Base-by-base conservation (phyloP, 1,140 invertebrate genomes). In the Catajapyx aquilonaris region DNA sequence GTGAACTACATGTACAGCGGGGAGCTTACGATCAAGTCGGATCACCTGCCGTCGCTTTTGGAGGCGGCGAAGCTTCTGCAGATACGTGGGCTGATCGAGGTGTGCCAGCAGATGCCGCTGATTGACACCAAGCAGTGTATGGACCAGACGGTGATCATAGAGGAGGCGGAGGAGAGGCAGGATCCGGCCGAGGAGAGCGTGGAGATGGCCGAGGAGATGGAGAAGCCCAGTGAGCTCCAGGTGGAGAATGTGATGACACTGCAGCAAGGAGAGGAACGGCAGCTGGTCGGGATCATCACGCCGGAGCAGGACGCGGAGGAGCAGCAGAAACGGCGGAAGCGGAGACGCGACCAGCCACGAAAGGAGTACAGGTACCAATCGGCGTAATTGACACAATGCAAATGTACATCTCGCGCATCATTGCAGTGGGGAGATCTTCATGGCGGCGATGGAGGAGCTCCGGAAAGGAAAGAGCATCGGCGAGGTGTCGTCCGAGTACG, bases 1-100 rank as follows among this genome's bases (percentile, higher is more conserved):
- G 46, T 60, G 20, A 48, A 57, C 38, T 60, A 55, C 42, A 60
- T 61, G 54, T 60, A 60, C 46, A 44, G 47, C 13, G 57, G 57
- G 16, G 56, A 60, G 45, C 52, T 59, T 13, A 55, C 54, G 34
- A 53, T 60, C 0, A 45, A 45, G 21, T 49, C 55, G 17, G 46
- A 48, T 36, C 53, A 55, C 35, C 42, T 59, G 5, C 41, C 46
- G n/a, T 42, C 46, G n/a, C 47, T 60, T 28, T 39, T 59, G 3
- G 49, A 54, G 38, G 54, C 52, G 2, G 55, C 57, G 5, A 50
- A 59, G 37, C 44, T 46, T 13, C 44, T 59, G 15, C 46, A 56
- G 40, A 51, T 60, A 19, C 52, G 52, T 44, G 57, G 57, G 5
- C 45, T 60, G 18, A 38, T 33, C 22, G 36, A 38, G 28, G 46